Conservation (phyloP, 37 sponge, comb jelly and placozoan genomes). For the Beroe ovata region DNA sequence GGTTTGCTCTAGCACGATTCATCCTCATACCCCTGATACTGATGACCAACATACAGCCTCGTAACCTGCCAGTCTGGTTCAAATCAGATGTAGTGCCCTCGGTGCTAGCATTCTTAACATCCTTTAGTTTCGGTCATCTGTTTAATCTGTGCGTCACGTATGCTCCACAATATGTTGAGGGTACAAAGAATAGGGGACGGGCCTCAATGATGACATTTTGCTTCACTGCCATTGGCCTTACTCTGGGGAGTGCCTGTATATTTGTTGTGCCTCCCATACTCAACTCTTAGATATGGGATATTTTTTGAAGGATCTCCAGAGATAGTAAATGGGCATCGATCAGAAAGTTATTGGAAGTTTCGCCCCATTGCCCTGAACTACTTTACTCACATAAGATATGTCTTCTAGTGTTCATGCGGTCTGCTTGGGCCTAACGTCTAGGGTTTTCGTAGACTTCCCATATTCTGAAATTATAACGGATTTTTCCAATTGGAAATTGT, state of each 20-base stretch:
- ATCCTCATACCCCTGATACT: slow-evolving; percentile 38
- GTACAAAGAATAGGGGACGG: not conserved
- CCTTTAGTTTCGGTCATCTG: slow-evolving; percentile 2
- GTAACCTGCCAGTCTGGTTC: slow-evolving; percentile 42
- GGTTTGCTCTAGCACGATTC: not conserved
- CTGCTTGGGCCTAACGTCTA: too few relatives aligned
- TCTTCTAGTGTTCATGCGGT: too few relatives aligned
- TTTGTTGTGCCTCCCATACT: slow-evolving; percentile 6
- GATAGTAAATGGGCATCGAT: too few relatives aligned
- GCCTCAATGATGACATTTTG: slow-evolving; percentile 11
- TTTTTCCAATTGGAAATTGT: too few relatives aligned
- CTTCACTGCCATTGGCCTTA: slow-evolving; percentile 13
- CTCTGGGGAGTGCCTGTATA: slow-evolving; percentile 25
- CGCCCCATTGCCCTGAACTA: too few relatives aligned
- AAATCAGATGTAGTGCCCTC: not conserved
- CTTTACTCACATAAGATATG: too few relatives aligned
- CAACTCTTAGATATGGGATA: slow-evolving; percentile 9
- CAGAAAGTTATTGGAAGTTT: too few relatives aligned
- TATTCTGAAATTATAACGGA: too few relatives aligned
- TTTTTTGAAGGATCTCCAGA: too few relatives aligned
- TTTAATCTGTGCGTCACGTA: slow-evolving; percentile 6
- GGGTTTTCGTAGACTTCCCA: too few relatives aligned
- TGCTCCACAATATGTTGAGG: slow-evolving; percentile 6
- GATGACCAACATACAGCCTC: slow-evolving; percentile 42
- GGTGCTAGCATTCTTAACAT: not conserved